phyloP scores from a whole-genome alignment of 2,797 vertebrate genomes.

The Cyprinodon diabolis region DNA sequence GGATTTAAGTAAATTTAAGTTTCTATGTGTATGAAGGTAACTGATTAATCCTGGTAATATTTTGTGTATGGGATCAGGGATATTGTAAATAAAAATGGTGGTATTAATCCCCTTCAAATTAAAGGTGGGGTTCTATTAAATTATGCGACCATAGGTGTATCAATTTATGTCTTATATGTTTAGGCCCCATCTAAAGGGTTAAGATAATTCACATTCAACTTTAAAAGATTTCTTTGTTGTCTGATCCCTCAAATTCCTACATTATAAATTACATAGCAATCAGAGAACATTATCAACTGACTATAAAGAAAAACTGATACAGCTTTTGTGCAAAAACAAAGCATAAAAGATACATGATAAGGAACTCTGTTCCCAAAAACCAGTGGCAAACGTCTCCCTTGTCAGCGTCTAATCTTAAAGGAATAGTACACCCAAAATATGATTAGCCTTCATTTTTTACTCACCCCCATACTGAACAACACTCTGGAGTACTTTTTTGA shows the following conservation, averaged over 20 bases:
- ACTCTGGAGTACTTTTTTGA: too few species aligned
- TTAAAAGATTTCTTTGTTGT: constrained; percentile 20
- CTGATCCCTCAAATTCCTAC: constrained; percentile 4
- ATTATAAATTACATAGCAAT: constrained; percentile 4
- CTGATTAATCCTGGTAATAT: too few species aligned
- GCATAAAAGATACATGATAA: constrained; percentile 23
- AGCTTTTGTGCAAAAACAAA: constrained; percentile 11
- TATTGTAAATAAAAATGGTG: not conserved
- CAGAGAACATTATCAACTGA: not conserved
- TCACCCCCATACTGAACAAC: too few species aligned
- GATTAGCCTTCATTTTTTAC: too few species aligned
- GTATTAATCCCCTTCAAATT: not conserved
- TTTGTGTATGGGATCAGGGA: too few species aligned
- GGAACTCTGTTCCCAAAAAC: constrained; percentile 19
- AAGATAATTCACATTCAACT: constrained; percentile 10
- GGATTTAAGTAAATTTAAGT: not conserved
- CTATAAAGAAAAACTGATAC: constrained; percentile 5
- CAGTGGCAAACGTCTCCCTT: constrained; percentile 5
- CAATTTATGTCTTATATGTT: not conserved
- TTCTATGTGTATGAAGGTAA: too few species aligned
- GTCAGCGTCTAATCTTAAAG: constrained; percentile 25
- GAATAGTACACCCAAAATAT: too few species aligned
- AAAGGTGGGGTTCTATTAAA: not conserved
- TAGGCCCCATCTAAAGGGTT: constrained; percentile 5
- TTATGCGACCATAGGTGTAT: not conserved